Base-by-base conservation (phyloP, 2,113 vertebrate species). In the Alosa alosa region DNA sequence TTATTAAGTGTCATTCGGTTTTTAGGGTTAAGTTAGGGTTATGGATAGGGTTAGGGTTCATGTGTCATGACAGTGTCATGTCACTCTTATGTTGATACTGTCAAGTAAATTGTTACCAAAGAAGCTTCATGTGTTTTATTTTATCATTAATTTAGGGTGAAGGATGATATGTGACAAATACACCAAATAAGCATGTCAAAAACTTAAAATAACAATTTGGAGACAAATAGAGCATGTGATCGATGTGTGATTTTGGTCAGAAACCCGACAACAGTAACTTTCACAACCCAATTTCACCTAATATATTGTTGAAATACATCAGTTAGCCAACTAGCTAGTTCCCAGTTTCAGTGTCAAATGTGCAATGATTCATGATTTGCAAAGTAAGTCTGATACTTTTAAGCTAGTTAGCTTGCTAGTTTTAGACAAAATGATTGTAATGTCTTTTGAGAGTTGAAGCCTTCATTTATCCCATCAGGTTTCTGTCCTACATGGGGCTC, bases 401-500 rank as follows among this genome's bases (percentile, higher is more conserved):
- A 68, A 68, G 57, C 57, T 64, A 64, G 57, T 68, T 68, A 25
- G 10, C 7, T 3, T 68, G 64, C 64, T 68, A 10, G 6, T 11
- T 31, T 25, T 68, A 31, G n/a, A 68, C 64, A 31, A 11, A 49
- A 49, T 9, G 7, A 6, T 9, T 49, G 9, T 49, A 10, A 10
- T 49, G 47, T 41, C 39, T 90, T 44, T 88, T 45, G 52, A 90
- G 55, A 60, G 6, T 3, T 22, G 55, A 22, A 60, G 55, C 18
- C 89, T 45, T 2, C 72, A 0, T 88, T 3, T 0, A 20, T 88
- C 68, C 72, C 83, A 81, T n/a, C 89, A 95, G 95, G 94, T 91
- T 60, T 93, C 92, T 2, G 93, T 94, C 83, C 90, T 94, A 17
- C 92, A 91, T 81, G 93, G 94, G 17, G 94, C 93, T 52, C 95